These are phyloP conservation scores for Oostethus manadensis DNA, from an alignment of 2,113 vertebrate genomes.

Conservation along the genomic window DNA sequence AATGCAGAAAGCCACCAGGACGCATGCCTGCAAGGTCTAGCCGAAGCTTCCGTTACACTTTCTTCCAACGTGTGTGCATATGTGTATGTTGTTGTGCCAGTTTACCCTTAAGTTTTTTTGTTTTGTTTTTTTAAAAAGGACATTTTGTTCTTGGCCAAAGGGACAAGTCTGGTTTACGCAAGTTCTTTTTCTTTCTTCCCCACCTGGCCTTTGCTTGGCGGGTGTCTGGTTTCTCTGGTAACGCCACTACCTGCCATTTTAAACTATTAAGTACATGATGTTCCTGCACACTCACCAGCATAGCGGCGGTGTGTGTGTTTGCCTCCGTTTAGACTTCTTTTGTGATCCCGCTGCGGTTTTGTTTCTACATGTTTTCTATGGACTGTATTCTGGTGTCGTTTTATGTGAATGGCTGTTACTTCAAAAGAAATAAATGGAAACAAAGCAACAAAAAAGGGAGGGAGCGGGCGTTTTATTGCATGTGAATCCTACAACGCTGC, in stretches of 20 bases:
- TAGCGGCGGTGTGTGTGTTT: constrained; percentile 17
- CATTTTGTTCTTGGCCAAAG: constrained; percentile 60
- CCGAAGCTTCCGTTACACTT: constrained; percentile 14
- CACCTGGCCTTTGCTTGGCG: constrained; percentile 40
- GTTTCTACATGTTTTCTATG: constrained; percentile 57
- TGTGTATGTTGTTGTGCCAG: constrained; percentile 24
- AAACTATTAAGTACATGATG: constrained; percentile 43
- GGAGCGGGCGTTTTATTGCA: constrained; percentile 18
- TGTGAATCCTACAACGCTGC: constrained; percentile 2
- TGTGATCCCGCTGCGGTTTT: constrained; percentile 35
- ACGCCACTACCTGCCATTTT: constrained; percentile 24
- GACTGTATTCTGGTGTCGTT: constrained; percentile 57
- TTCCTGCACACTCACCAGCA: constrained; percentile 29
- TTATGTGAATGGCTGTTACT: constrained; percentile 70
- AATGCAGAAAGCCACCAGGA: constrained; percentile 50
- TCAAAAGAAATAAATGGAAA: constrained; percentile 65
- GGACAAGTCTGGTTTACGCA: constrained; percentile 54
- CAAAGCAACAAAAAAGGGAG: constrained; percentile 27
- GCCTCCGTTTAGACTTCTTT: constrained; percentile 38
- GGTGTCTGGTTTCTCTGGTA: constrained; percentile 35
- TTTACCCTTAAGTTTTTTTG: constrained; percentile 27
- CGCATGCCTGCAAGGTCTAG: constrained; percentile 52
- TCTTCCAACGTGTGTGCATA: constrained; percentile 30
- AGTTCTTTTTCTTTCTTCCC: constrained; percentile 37
- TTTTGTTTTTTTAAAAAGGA: too few species aligned